These are phyloP conservation scores for Drosophila nebulosa DNA, from an alignment of 1,140 invertebrate genomes.

Conservation along the genomic window DNA sequence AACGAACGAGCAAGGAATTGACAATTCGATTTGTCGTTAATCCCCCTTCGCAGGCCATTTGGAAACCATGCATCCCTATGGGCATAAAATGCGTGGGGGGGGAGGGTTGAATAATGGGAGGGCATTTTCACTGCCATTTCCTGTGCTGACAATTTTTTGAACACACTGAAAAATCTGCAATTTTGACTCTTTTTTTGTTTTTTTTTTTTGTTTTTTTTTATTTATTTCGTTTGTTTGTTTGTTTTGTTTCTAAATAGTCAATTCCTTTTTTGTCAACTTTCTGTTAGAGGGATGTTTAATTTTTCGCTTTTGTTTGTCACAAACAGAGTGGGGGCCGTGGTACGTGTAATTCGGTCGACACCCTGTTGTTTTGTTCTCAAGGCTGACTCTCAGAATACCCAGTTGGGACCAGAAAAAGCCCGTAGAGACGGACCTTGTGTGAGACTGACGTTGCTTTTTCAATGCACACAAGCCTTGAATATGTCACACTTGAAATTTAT, in stretches of 20 bases:
- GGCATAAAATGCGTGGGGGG: not conserved
- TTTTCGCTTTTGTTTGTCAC: constrained; percentile 26
- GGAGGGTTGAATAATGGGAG: not conserved
- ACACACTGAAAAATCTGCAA: constrained; percentile 72
- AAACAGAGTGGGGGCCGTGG: constrained; percentile 38
- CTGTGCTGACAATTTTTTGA: constrained; percentile 74
- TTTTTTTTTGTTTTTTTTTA: constrained; percentile 31
- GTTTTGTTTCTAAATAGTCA: constrained; percentile 53
- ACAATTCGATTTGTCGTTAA: no score
- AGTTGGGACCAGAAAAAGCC: no score
- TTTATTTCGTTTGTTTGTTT: constrained; percentile 30
- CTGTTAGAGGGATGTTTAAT: constrained; percentile 21
- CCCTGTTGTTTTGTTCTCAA: constrained; percentile 46
- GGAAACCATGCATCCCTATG: no score
- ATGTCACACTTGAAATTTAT: no score
- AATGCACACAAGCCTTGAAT: no score
- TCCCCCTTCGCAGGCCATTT: no score
- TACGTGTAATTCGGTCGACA: constrained; percentile 63
- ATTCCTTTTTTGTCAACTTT: constrained; percentile 58
- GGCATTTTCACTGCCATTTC: constrained; percentile 60
- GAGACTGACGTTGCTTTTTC: no score
- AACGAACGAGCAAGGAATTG: no score
- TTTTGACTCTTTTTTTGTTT: no score
- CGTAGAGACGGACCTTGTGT: no score
- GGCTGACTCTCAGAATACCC: constrained; percentile 25